Conservation (phyloP, 2,797 vertebrate species). For the Tragelaphus eurycerus region DNA sequence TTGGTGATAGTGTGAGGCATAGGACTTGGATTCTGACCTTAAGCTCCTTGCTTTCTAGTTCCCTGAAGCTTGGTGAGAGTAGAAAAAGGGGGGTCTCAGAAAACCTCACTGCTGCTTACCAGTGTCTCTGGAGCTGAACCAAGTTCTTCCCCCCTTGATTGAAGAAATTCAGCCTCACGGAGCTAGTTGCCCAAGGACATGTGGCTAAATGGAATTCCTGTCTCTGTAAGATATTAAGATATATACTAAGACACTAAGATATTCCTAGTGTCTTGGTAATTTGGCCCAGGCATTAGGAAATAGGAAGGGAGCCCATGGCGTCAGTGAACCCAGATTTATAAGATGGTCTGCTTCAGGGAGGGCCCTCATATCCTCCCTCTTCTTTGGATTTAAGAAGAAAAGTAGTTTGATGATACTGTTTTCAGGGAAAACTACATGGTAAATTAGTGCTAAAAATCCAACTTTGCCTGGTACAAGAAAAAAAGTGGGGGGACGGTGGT, state of each 20-base stretch:
- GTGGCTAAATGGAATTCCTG: rapidly evolving
- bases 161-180: neutral
- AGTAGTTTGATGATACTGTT: neutral
- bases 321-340: neutral
- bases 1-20: rapidly evolving
- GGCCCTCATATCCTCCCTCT: neutral
- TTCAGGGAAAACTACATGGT: neutral
- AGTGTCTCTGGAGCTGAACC: neutral
- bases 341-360: neutral
- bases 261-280: neutral
- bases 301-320: neutral
- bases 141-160: neutral
- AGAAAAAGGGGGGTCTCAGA: neutral
- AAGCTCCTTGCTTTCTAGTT: rapidly evolving
- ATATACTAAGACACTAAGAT: neutral
- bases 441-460: neutral
- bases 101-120: rapidly evolving
- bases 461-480: neutral
- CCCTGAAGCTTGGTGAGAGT: neutral
- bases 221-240: neutral
- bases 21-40: neutral
- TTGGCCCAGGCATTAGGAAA: neutral
- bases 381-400: neutral
- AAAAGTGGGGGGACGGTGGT: rapidly evolving
- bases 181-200: rapidly evolving